Evolutionary conservation across 1,140 invertebrate species (phyloP).

Genomic region (Drosophila simulans): DNA sequence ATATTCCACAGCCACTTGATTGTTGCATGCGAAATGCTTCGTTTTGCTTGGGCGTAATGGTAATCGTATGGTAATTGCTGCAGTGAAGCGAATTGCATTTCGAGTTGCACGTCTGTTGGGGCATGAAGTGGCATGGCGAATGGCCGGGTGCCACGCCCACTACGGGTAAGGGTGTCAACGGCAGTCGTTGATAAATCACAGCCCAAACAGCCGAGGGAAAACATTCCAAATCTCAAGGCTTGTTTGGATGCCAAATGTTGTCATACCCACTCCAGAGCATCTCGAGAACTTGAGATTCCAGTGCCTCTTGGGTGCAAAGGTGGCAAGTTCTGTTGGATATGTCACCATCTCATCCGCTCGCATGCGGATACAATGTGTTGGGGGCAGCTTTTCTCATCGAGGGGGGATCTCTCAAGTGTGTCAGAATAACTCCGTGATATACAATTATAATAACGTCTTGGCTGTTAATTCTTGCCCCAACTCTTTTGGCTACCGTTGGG

Average conservation of each 20-base stretch:
- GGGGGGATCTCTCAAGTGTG: constrained; percentile 2
- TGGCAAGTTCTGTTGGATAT: constrained; percentile 51
- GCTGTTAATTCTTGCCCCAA: constrained; percentile 10
- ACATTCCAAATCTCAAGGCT: constrained; percentile 50
- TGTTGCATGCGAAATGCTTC: constrained; percentile 31
- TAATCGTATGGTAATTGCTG: constrained; percentile 47
- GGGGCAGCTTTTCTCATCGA: constrained; percentile 7
- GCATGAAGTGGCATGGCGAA: constrained; percentile 29
- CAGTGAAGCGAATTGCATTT: constrained; percentile 44
- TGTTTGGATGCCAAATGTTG: constrained; percentile 53
- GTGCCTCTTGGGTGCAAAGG: constrained; percentile 18
- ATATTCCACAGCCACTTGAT: constrained; percentile 14
- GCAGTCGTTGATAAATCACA: constrained; percentile 51
- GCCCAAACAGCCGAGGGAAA: constrained; percentile 9
- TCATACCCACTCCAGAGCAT: constrained; percentile 9
- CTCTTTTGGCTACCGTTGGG: constrained; percentile 59
- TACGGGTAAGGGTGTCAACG: constrained; percentile 18
- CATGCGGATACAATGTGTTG: constrained; percentile 65
- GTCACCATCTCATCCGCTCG: constrained; percentile 19
- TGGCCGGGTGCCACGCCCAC: constrained; percentile 42
- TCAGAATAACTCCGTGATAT: neutral
- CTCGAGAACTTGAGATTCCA: constrained; percentile 1
- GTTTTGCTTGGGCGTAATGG: constrained; percentile 31
- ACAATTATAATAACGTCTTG: constrained; percentile 53
- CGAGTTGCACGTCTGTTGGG: constrained; percentile 32